Conservation (phyloP, 2,113 vertebrate genomes). For the Cynocephalus volans region DNA sequence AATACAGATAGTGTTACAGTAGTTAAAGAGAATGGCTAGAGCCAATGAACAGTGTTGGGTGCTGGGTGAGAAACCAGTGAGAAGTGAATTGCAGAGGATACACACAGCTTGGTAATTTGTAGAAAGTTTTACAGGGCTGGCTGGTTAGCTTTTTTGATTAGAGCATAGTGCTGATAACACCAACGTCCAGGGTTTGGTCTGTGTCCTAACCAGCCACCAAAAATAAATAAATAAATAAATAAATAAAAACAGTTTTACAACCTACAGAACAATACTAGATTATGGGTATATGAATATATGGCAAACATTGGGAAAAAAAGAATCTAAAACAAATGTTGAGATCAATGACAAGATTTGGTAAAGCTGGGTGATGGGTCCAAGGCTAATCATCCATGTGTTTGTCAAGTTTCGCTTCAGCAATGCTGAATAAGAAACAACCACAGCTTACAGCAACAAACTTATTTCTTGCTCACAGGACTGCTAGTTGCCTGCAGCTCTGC, state of each 20-base stretch:
- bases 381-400: neutral
- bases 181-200: too few relatives aligned
- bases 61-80: neutral
- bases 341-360: neutral
- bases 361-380: neutral
- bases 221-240: too few relatives aligned
- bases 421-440: neutral
- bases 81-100: neutral
- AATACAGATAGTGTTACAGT: neutral
- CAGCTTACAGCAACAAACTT: neutral
- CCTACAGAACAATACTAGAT: neutral
- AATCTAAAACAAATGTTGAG: constrained; percentile 32
- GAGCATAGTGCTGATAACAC: too few relatives aligned
- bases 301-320: neutral
- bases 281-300: neutral
- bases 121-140: neutral
- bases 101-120: neutral
- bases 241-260: neutral
- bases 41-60: too few relatives aligned
- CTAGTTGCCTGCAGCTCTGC: neutral
- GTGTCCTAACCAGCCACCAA: too few relatives aligned
- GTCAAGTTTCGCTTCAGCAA: constrained; percentile 3
- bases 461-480: neutral
- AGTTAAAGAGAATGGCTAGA: neutral
- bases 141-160: too few relatives aligned